phyloP scores from a whole-genome alignment of 2,797 vertebrate genomes.

The Smutsia temminckii region DNA sequence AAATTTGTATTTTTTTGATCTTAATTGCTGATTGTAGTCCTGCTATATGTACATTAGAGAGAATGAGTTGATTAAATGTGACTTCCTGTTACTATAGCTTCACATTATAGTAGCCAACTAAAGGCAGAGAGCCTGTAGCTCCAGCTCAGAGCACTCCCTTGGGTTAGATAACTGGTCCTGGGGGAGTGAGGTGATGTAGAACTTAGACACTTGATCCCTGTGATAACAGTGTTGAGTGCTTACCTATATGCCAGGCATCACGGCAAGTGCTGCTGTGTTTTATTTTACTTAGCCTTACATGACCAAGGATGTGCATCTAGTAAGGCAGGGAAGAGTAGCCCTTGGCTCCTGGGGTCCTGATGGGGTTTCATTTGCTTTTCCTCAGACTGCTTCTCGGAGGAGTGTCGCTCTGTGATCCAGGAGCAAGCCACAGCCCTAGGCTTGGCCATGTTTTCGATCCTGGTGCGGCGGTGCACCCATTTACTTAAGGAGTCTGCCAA shows the following conservation, averaged over 20 bases:
- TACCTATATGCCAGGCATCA: background rate
- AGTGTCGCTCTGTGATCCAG: constrained; percentile 92
- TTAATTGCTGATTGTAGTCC: constrained; percentile 14
- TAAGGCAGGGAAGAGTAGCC: background rate
- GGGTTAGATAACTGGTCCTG: background rate
- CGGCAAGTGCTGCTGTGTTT: background rate
- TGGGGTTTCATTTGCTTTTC: constrained; percentile 67
- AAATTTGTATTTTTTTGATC: constrained; percentile 37
- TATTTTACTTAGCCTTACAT: background rate
- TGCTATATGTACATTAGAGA: background rate
- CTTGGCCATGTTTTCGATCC: constrained; percentile 94
- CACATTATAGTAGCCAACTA: background rate
- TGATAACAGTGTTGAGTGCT: background rate
- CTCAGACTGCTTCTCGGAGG: constrained; percentile 86
- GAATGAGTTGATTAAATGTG: background rate
- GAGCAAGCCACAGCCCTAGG: constrained; percentile 95
- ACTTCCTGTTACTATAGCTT: background rate
- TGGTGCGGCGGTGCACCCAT: constrained; percentile 93
- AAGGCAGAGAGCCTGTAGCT: constrained; percentile 7
- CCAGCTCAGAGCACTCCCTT: background rate
- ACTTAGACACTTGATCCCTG: background rate
- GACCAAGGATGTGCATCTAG: background rate
- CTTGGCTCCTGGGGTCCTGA: background rate
- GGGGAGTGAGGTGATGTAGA: background rate
- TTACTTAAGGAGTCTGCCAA: constrained; percentile 88